phyloP scores from a whole-genome alignment of 30 jellyfish, hydroid and myxozoan genomes.

The Aurelia sp. region DNA sequence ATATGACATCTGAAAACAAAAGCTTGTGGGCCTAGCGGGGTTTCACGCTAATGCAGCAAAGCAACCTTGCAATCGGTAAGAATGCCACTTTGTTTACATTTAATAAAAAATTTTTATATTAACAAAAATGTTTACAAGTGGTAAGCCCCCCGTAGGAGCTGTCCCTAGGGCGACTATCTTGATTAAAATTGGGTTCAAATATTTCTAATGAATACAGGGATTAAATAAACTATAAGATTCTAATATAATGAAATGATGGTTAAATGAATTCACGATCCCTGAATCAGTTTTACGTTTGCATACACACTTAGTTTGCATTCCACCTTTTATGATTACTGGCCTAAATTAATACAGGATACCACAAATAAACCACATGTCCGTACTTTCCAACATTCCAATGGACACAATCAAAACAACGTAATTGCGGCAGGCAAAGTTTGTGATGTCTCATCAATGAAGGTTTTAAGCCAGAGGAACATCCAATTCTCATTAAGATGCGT shows the following conservation, averaged over 20 bases:
- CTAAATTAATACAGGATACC: constrained; percentile 28
- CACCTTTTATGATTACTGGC: neutral
- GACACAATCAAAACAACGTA: neutral
- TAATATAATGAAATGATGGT: constrained; percentile 27
- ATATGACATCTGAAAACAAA: neutral
- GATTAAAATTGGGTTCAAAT: neutral
- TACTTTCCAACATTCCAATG: neutral
- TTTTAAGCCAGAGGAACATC: too few species aligned
- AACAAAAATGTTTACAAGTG: constrained; percentile 20
- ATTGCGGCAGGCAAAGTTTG: too few species aligned
- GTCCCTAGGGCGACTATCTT: constrained; percentile 8
- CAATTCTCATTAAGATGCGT: too few species aligned
- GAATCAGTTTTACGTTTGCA: constrained; percentile 4
- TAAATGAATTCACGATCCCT: constrained; percentile 19
- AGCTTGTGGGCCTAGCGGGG: constrained; percentile 1
- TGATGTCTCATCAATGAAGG: too few species aligned
- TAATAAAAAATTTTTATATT: too few species aligned
- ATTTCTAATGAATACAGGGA: constrained; percentile 18
- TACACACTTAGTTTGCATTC: constrained; percentile 10
- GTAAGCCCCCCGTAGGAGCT: constrained; percentile 5
- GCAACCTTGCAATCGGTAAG: constrained; percentile 4
- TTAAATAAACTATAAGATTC: constrained; percentile 1
- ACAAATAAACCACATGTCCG: constrained; percentile 11
- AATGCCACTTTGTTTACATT: constrained; percentile 24
- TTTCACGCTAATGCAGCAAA: constrained; percentile 1